A percentile compares a stretch with the other conserved stretches of the same genome.
Evolutionary conservation across 1,140 invertebrate species (phyloP).

Genomic region (Caerostris extrusa): DNA sequence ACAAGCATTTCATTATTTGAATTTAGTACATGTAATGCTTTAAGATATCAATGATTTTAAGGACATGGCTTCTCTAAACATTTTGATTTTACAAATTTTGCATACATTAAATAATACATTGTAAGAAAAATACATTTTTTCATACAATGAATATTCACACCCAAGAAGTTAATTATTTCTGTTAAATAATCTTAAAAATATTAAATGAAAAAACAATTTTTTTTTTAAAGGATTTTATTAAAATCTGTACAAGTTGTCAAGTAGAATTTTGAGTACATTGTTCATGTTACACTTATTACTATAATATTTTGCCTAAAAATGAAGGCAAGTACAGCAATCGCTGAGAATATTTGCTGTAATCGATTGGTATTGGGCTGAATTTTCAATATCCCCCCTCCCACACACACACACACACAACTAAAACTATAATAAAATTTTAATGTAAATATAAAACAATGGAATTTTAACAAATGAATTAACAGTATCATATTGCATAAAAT

Average conservation of each 20-base stretch:
- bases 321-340: slow-evolving; percentile 55
- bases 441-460: background rate
- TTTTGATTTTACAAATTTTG: no score
- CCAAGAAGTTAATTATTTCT: no score
- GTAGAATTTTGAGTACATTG: slow-evolving; percentile 34
- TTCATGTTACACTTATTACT: slow-evolving; percentile 49
- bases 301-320: slow-evolving; percentile 55
- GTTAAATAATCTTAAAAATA: background rate
- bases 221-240: slow-evolving; percentile 9
- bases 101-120: no score
- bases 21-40: no score
- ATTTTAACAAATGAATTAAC: slow-evolving; percentile 34
- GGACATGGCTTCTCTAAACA: no score
- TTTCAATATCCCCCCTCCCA: no score
- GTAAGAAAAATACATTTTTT: no score
- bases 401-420: no score
- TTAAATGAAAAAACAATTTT: background rate
- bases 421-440: background rate
- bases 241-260: slow-evolving; percentile 64
- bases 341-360: slow-evolving; percentile 41
- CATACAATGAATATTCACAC: no score
- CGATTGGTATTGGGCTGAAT: background rate
- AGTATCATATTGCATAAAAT: background rate
- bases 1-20: no score
- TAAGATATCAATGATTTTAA: no score